Conservation (phyloP, 2,888 invertebrate genomes). For the Gortyna flavago region DNA sequence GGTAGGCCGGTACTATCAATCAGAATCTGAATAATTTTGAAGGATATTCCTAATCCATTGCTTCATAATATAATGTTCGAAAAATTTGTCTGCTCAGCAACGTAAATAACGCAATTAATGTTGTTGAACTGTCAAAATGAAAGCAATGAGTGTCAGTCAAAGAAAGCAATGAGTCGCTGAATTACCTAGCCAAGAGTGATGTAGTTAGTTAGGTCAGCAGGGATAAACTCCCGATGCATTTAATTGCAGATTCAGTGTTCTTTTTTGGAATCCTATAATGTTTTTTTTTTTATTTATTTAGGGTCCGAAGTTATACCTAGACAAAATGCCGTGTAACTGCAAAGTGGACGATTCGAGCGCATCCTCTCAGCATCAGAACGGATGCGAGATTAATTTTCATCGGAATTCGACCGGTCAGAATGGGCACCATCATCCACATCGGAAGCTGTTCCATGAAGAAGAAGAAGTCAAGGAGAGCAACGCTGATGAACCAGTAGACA, state of each 20-base stretch:
- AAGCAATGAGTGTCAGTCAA: too few relatives aligned
- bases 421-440: conserved; percentile 74
- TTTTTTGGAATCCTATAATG: not conserved
- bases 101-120: too few relatives aligned
- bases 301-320: conserved; percentile 24
- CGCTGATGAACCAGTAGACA: conserved; percentile 63
- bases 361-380: conserved; percentile 68
- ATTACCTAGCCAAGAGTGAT: conserved; percentile 22
- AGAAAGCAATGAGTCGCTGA: too few relatives aligned
- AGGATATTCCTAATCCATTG: too few relatives aligned
- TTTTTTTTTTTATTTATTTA: conserved; percentile 24
- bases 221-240: conserved; percentile 5
- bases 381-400: conserved; percentile 68
- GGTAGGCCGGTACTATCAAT: too few relatives aligned
- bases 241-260: not conserved
- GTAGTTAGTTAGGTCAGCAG: conserved; percentile 2
- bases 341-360: conserved; percentile 66
- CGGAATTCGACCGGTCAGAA: conserved; percentile 60
- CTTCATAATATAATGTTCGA: too few relatives aligned
- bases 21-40: too few relatives aligned
- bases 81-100: too few relatives aligned
- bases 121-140: too few relatives aligned
- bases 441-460: conserved; percentile 74
- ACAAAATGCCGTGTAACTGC: conserved; percentile 79
- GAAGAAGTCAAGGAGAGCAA: conserved; percentile 51